Percentiles rank a stretch among this genome's conserved stretches.
These are phyloP conservation scores for Apostichopus japonicus DNA, from an alignment of 35 echinoderm and acorn worm species.

Conservation along the genomic window DNA sequence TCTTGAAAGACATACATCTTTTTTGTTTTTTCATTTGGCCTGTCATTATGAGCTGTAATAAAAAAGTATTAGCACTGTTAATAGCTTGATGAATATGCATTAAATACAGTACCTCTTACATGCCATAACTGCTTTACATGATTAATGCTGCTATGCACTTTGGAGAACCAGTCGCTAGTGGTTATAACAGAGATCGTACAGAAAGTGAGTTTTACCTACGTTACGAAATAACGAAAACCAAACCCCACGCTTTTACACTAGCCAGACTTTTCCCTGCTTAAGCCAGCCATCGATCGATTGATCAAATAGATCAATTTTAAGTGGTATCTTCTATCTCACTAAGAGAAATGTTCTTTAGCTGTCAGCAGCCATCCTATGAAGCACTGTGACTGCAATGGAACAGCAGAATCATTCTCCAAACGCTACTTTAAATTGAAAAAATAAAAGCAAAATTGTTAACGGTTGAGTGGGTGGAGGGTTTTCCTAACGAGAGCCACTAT, in stretches of 20 bases:
- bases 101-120: background rate
- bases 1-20: slow-evolving; percentile 4
- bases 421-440: slow-evolving; percentile 47
- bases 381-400: slow-evolving; percentile 36
- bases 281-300: background rate
- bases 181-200: too few relatives aligned
- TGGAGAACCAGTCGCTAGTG: too few relatives aligned
- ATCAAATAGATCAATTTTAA: background rate
- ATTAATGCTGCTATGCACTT: background rate
- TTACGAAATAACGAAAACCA: background rate
- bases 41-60: background rate
- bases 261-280: background rate
- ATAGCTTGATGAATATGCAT: background rate
- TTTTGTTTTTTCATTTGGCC: background rate
- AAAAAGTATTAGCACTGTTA: background rate
- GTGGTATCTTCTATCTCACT: slow-evolving; percentile 13
- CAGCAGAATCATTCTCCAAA: slow-evolving; percentile 40
- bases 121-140: background rate
- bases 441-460: slow-evolving; percentile 38
- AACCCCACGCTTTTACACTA: background rate
- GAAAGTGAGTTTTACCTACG: background rate
- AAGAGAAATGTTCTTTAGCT: background rate
- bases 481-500: background rate
- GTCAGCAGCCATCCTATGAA: slow-evolving; percentile 27
- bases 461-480: background rate